Conservation (phyloP, 1,140 invertebrate genomes). For the Galendromus occidentalis region DNA sequence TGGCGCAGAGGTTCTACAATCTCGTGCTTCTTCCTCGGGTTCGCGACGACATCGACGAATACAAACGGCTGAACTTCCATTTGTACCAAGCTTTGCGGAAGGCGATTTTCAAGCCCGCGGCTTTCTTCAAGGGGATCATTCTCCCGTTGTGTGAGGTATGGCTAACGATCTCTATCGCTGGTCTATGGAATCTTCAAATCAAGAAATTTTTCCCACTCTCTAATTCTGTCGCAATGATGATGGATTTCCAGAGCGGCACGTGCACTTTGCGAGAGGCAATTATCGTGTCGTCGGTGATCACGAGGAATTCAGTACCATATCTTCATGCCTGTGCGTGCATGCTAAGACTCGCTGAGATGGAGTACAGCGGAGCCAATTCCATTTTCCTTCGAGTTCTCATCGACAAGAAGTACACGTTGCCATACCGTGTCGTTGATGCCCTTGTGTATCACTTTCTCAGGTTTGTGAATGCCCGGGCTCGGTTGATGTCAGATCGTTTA, state of each 20-base stretch:
- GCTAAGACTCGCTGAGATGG: constrained; percentile 90
- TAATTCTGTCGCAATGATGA: constrained; percentile 8
- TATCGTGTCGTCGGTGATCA: constrained; percentile 75
- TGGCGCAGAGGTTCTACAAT: constrained; percentile 53
- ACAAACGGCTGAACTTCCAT: constrained; percentile 89
- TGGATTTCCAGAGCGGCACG: constrained; percentile 45
- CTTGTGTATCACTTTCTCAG: constrained; percentile 85
- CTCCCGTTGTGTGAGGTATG: constrained; percentile 62
- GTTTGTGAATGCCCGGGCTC: constrained; percentile 28
- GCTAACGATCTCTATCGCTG: neutral
- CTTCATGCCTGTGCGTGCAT: constrained; percentile 89
- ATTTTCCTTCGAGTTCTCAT: constrained; percentile 84
- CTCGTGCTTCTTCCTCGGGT: constrained; percentile 73
- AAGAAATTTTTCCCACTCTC: neutral
- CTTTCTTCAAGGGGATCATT: constrained; percentile 96
- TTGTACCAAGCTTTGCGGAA: constrained; percentile 83
- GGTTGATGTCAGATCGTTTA: neutral
- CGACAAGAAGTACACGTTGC: constrained; percentile 94
- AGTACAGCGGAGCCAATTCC: constrained; percentile 88
- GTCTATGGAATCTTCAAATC: neutral
- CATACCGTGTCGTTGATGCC: constrained; percentile 82
- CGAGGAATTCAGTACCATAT: constrained; percentile 77
- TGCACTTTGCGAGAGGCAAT: constrained; percentile 87
- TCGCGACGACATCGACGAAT: constrained; percentile 83
- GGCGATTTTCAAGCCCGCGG: constrained; percentile 83